Conservation (phyloP, 30 jellyfish, hydroid and myxozoan species). For the Hydractinia symbiolongicarpus region DNA sequence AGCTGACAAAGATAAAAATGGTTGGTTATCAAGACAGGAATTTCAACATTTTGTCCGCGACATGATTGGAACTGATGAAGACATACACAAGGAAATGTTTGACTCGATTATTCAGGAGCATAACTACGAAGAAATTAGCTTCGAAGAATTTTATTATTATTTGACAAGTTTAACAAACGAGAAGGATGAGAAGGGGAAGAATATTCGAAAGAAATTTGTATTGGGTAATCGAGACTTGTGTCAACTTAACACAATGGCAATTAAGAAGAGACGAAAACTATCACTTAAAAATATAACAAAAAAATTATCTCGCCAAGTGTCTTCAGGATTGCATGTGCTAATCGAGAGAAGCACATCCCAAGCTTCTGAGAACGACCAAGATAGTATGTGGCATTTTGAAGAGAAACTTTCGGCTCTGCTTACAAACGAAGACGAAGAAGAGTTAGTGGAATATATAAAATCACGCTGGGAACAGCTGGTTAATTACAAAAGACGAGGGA, state of each 20-base stretch:
- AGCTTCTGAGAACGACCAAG: neutral
- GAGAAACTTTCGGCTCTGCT: neutral
- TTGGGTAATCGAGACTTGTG: no score
- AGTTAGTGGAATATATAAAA: neutral
- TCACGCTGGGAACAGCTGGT: neutral
- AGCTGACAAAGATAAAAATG: neutral
- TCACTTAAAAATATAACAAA: neutral
- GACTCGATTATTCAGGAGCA: no score
- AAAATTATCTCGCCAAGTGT: neutral
- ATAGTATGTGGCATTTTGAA: neutral
- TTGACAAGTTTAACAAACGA: no score
- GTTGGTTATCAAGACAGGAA: neutral
- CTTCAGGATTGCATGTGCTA: neutral
- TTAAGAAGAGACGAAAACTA: no score
- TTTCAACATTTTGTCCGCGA: neutral
- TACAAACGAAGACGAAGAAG: conserved; percentile 5
- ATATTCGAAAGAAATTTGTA: no score
- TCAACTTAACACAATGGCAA: no score
- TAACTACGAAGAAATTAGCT: no score
- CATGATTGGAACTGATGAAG: no score
- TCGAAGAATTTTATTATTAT: no score
- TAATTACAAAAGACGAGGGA: neutral
- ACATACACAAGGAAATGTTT: no score
- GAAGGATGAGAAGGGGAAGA: no score
- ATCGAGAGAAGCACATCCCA: neutral